Evolutionary conservation across 2,797 vertebrate genomes (phyloP), one percentile per base, ranked within the genome.

Genomic region (Danio aesculapii): DNA sequence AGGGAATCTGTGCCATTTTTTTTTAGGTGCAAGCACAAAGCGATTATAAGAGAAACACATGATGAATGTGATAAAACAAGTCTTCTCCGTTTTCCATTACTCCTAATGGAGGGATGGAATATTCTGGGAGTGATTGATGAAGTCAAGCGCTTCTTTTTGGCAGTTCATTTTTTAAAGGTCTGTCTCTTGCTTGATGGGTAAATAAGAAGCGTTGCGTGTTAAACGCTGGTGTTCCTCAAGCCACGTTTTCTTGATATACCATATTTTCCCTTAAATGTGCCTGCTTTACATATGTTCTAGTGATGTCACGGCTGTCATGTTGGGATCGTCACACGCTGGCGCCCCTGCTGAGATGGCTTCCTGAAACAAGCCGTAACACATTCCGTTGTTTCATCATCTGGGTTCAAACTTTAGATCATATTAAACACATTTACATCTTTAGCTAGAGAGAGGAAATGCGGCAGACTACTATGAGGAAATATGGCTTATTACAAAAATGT

Each of bases 41-140:
- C 86, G 88, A 90, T 92, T 88, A 90, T 88, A 50, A 14, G 71
- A 82, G 86, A 86, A 87, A 91, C 86, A 87, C 87, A 88, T 94
- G 91, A 94, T 94, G 92, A 90, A 94, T 93, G 92, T 88, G 88
- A 92, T 93, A 93, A 93, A 93, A 92, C 89, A 91, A 91, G 87
- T 91, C 92, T 86, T 89, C 86, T 88, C 89, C 88, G 76, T 93
- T 93, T 94, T 89, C 92, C 90, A 92, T 93, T 92, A 92, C 89
- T 88, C 91, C 93, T 92, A 93, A 93, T 93, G 92, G 91, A 91
- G 84, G 91, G 89, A 90, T 93, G 83, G 89, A 92, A 92, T 93
- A 93, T 93, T 92, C 90, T 77, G 59, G 39, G 62, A n/a, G 77
- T 94, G 93, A 94, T 93, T 92, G 92, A 94, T 94, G 93, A 92